A percentile compares a stretch with the other conserved stretches of the same genome.
Conservation (phyloP, 2,797 vertebrate genomes). For the Sebastes dallii region DNA sequence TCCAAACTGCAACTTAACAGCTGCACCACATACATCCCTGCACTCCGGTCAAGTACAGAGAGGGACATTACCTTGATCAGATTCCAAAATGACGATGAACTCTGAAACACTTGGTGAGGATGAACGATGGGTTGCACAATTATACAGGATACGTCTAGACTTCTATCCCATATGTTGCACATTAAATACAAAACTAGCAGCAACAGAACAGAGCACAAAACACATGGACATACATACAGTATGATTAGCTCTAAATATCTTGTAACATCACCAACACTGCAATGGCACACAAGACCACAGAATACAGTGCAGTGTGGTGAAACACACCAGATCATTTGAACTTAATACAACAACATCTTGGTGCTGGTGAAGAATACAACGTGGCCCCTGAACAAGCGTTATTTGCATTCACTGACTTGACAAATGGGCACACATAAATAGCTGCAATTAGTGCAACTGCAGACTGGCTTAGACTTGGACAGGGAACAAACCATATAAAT, state of each 20-base stretch:
- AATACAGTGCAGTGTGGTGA: slow-evolving; percentile 44
- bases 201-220: slow-evolving; percentile 61
- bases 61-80: slow-evolving; percentile 61
- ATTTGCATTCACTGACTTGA: slow-evolving; percentile 54
- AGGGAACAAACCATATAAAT: slow-evolving; percentile 45
- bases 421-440: slow-evolving; percentile 43
- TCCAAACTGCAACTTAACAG: slow-evolving; percentile 56
- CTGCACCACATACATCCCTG: slow-evolving; percentile 66
- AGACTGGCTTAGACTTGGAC: slow-evolving; percentile 44
- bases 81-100: slow-evolving; percentile 61
- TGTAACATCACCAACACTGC: slow-evolving; percentile 51
- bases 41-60: slow-evolving; percentile 50
- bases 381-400: slow-evolving; percentile 44
- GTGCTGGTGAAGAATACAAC: slow-evolving; percentile 54
- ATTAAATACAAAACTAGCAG: slow-evolving; percentile 72
- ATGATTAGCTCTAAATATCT: slow-evolving; percentile 48
- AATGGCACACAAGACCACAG: slow-evolving; percentile 47
- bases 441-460: slow-evolving; percentile 43
- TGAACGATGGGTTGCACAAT: slow-evolving; percentile 46
- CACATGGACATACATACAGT: slow-evolving; percentile 33
- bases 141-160: slow-evolving; percentile 47
- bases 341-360: slow-evolving; percentile 45
- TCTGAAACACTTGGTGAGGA: slow-evolving; percentile 55
- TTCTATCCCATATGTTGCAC: slow-evolving; percentile 67
- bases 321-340: slow-evolving; percentile 43